Evolutionary conservation across 2,113 vertebrate genomes (phyloP).

Genomic region (Lagopus leucura): DNA sequence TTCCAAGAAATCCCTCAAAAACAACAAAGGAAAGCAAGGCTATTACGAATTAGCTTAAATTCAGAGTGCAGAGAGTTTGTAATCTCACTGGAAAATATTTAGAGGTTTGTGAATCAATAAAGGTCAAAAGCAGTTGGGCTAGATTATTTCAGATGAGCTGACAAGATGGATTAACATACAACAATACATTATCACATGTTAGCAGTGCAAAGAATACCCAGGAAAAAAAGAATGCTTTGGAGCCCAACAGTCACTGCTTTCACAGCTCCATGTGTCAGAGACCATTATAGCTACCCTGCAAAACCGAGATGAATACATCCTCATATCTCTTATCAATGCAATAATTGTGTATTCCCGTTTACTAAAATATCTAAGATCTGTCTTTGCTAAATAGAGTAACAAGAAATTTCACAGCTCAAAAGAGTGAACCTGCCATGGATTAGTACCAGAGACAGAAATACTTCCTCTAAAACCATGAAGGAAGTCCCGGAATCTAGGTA

Average conservation of each 20-base stretch:
- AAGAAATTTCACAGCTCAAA: background rate
- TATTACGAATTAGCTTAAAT: background rate
- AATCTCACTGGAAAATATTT: background rate
- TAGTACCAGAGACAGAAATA: background rate
- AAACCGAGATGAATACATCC: background rate
- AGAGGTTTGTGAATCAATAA: background rate
- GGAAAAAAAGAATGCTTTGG: background rate
- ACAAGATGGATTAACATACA: background rate
- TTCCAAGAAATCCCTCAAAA: background rate
- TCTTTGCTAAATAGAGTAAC: background rate
- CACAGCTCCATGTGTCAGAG: background rate
- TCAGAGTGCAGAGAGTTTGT: background rate
- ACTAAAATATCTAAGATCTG: background rate
- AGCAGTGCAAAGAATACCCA: background rate
- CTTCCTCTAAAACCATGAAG: background rate
- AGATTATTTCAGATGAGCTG: background rate
- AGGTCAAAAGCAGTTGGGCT: background rate
- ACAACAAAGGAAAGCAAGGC: background rate
- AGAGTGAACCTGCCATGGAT: background rate
- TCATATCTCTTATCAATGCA: background rate
- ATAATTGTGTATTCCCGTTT: background rate
- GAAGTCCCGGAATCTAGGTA: background rate
- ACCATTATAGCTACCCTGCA: background rate
- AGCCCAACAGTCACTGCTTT: background rate
- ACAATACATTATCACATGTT: background rate